Evolutionary conservation across 2,113 vertebrate genomes (phyloP).

Genomic region (rabbit (Oryctolagus cuniculus)): mOryCun1.1 NC_091438.1:109984001-109984500

Average conservation of each 20-base stretch:
- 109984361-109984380: background rate
- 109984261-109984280: background rate
- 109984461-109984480: background rate
- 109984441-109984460: background rate
- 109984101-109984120: too few relatives aligned
- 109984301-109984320: background rate
- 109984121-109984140: background rate
- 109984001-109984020: background rate
- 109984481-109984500: background rate
- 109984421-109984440: background rate
- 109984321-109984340: background rate
- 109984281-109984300: background rate
- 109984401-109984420: background rate
- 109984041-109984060: background rate
- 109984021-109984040: background rate
- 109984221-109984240: background rate
- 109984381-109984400: background rate
- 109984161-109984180: background rate
- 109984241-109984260: background rate
- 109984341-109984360: background rate
- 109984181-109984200: background rate
- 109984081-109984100: background rate
- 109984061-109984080: background rate
- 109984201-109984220: background rate
- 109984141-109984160: background rate